Base-by-base conservation (phyloP, 1,140 invertebrate species). In the Drosophila novamexicana region DNA sequence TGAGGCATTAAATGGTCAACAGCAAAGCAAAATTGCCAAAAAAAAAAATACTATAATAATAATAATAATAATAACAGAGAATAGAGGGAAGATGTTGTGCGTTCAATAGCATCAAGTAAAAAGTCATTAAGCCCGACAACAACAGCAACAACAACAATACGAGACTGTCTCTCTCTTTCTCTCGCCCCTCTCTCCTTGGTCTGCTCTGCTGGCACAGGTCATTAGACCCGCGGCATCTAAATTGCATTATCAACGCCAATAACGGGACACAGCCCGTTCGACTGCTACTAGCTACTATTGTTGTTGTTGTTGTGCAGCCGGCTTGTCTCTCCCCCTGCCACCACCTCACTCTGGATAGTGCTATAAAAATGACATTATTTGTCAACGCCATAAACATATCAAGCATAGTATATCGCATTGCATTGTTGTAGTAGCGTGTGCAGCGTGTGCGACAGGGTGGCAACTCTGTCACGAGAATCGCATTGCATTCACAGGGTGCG, bases 281-380 rank as follows among this genome's bases (percentile, higher is more conserved):
- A 58, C 45, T 36, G 14, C 34, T 36, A 22, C 29, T 9, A n/a
- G 37, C 37, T 40, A 12, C 14, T 52, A 36, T 39, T 54, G 49
- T 40, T 49, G 40, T 49, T 39, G 29, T n/a, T 32, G 37, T 32
- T 39, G 52, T 49, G 39, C 54, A 54, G 56, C 49, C 37, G 16
- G 47, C 22, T 29, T 29, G 39, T 44, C 18, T 9, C 59, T 14
- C 18, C 37, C 39, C 16, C 47, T 52, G 16, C 44, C 22, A 4
- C 22, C 22, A 5, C 4, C 22, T 4, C 22, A 0, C 4, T 16
- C 44, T 45, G 45, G 14, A 50, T 6, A 45, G 39, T 34, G 67
- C 83, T 64, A 91, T 90, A 79, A 86, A 91, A 91, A 81, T 77
- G 67, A 65, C 77, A 91, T 91, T 91, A 90, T 90, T 90, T 90